These are phyloP conservation scores for Pammene fasciana DNA, from an alignment of 2,888 invertebrate genomes.

Conservation along the genomic window DNA sequence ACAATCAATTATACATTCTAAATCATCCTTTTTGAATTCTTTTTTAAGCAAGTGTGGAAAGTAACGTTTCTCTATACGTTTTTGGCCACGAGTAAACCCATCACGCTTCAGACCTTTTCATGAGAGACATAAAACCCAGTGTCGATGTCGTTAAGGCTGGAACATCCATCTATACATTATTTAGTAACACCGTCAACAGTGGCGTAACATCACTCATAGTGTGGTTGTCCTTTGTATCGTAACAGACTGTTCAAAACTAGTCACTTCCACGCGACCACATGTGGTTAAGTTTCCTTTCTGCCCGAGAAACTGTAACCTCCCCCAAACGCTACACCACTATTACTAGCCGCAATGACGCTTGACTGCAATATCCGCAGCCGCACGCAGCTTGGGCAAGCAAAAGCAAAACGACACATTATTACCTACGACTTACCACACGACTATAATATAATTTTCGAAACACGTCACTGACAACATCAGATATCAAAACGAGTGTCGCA, in stretches of 20 bases:
- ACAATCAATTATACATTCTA: too few species aligned
- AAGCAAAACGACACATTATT: constrained; percentile 29
- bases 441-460: constrained; percentile 25
- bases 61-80: too few species aligned
- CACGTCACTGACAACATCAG: constrained; percentile 5
- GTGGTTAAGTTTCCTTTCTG: constrained; percentile 40
- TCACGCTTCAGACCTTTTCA: too few species aligned
- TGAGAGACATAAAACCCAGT: too few species aligned
- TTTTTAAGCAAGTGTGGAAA: too few species aligned
- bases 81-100: too few species aligned
- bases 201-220: neutral
- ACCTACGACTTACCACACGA: constrained; percentile 35
- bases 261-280: constrained; percentile 30
- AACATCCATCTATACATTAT: constrained; percentile 2
- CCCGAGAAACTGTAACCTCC: constrained; percentile 41
- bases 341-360: constrained; percentile 60
- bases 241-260: constrained; percentile 5
- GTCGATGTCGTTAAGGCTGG: too few species aligned
- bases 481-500: constrained; percentile 3
- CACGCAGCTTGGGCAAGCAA: constrained; percentile 39
- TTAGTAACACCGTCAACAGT: neutral
- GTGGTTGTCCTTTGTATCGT: neutral
- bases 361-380: constrained; percentile 62
- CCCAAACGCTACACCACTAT: constrained; percentile 49
- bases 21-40: too few species aligned